Base-by-base conservation (phyloP, 2,113 vertebrate genomes). In the Nycticryphes semicollaris region DNA sequence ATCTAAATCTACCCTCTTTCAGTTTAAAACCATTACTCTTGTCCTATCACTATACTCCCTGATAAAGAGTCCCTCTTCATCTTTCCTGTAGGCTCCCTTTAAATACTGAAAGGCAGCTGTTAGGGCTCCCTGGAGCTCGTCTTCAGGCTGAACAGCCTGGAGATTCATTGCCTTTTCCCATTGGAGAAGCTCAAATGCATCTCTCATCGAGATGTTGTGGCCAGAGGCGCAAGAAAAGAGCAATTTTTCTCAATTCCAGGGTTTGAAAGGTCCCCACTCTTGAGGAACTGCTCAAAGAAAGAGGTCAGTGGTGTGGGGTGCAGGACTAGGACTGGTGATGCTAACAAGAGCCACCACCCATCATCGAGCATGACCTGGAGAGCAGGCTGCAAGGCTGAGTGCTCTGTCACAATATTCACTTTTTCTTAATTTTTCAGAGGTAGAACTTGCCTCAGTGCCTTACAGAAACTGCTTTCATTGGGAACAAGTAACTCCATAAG, bases 281-380 rank as follows among this genome's bases (percentile, higher is more conserved):
- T 39, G 51, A 84, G 33, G 56, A 74, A 47, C n/a, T n/a, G 9
- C 67, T 37, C 23, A 54, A 67, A 82, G 66, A n/a, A 54, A 63
- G 17, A 69, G 3, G 6, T 23, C 3, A 2, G 41, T 47, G 59
- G 19, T 4, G 1, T 9, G 14, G 37, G 16, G 12, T 53, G 12
- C 18, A 60, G 62, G 30, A 53, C 33, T 28, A 37, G 78, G 19
- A 31, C 27, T 39, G 33, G 12, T 11, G 45, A 5, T 28, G 19
- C 27, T 35, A 43, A 20, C 1, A 14, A 67, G 45, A 87, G 10
- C 9, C 27, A 64, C 43, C 13, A 39, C 9, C 15, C 12, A 23
- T 62, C 28, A 43, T 53, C 20, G 56, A 9, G 39, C 23, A 39
- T 48, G 19, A 19, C 62, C 48, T 0, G 0, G 35, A 79, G 48